Percentiles rank a stretch among this genome's conserved stretches.
These are phyloP conservation scores for Prorops nasuta DNA, from an alignment of 1,140 invertebrate genomes.

Conservation along the genomic window DNA sequence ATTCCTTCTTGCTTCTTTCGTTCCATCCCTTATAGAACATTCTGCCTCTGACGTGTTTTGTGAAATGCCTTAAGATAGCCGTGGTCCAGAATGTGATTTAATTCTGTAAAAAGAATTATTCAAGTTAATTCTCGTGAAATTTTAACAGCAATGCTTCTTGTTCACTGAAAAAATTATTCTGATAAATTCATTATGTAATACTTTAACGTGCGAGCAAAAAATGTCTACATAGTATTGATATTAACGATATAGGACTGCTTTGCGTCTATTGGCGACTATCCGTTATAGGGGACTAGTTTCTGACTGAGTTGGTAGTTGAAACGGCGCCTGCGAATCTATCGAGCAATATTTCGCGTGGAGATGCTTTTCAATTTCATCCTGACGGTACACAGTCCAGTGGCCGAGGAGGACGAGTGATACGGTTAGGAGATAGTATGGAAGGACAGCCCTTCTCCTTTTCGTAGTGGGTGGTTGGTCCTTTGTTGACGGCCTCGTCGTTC, in stretches of 20 bases:
- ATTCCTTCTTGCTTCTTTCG: conserved; percentile 22
- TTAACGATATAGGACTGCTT: no score
- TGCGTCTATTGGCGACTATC: no score
- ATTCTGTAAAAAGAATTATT: no score
- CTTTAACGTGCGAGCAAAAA: no score
- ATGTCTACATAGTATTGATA: no score
- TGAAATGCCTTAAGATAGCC: conserved; percentile 36
- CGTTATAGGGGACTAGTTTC: no score
- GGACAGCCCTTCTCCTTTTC: conserved; percentile 40
- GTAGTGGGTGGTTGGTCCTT: conserved; percentile 40
- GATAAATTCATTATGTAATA: no score
- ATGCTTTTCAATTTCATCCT: not conserved
- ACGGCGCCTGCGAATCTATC: not conserved
- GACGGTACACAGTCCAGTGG: conserved; percentile 4
- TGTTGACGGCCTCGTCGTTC: conserved; percentile 45
- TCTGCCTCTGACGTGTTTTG: conserved; percentile 37
- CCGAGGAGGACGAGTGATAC: conserved; percentile 18
- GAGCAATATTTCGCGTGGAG: not conserved
- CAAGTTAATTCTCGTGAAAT: no score
- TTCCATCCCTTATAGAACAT: conserved; percentile 18
- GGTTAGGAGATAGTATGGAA: conserved; percentile 25
- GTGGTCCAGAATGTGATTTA: conserved; percentile 12
- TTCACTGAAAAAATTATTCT: no score
- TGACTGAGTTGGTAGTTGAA: no score
- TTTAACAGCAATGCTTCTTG: no score